Conservation (phyloP, 2,888 invertebrate species). For the Endotricha flammealis region DNA sequence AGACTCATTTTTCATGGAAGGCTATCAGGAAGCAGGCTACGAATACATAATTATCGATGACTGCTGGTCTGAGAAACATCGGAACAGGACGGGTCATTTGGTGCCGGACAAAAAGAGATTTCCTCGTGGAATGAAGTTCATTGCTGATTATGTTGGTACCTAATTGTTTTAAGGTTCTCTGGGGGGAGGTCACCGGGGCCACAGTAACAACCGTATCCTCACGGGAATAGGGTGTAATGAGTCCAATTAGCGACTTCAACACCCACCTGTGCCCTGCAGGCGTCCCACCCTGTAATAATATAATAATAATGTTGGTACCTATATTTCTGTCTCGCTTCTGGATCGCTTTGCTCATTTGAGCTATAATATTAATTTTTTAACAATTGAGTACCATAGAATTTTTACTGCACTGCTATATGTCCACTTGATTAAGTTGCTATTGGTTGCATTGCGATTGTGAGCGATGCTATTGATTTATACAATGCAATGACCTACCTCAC, state of each 20-base stretch:
- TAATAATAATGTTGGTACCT: background rate
- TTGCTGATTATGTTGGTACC: slow-evolving; percentile 85
- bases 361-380: background rate
- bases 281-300: background rate
- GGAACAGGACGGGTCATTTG: slow-evolving; percentile 77
- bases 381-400: too few species aligned
- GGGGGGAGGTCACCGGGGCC: too few species aligned
- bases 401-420: too few species aligned
- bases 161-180: slow-evolving; percentile 21
- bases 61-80: slow-evolving; percentile 83
- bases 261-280: too few species aligned
- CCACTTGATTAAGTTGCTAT: too few species aligned
- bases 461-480: too few species aligned
- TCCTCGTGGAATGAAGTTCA: slow-evolving; percentile 83
- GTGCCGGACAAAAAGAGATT: slow-evolving; percentile 83
- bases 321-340: background rate
- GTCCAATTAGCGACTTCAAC: too few species aligned
- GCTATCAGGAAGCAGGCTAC: slow-evolving; percentile 85
- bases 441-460: too few species aligned
- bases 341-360: background rate
- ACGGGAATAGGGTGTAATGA: too few species aligned
- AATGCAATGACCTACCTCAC: too few species aligned
- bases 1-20: slow-evolving; percentile 80
- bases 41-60: slow-evolving; percentile 86
- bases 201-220: too few species aligned